Conservation (phyloP, 2,797 vertebrate species). For the Crax fasciolata region DNA sequence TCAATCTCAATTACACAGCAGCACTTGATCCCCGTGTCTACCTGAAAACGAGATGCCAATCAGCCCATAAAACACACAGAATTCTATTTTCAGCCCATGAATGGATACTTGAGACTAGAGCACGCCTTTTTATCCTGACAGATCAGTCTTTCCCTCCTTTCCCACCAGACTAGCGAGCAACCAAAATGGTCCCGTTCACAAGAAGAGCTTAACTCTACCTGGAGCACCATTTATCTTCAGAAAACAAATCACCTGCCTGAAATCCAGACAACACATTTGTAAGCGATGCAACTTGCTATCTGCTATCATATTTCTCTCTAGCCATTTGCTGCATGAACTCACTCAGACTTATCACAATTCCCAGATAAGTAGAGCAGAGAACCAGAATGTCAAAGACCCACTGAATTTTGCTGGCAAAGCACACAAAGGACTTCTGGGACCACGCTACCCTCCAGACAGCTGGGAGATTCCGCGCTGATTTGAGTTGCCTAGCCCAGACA, state of each 20-base stretch:
- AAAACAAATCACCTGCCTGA: not conserved
- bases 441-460: not conserved
- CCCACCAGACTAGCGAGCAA: not conserved
- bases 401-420: not conserved
- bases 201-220: not conserved
- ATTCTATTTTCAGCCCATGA: conserved; percentile 42
- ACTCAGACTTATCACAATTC: not conserved
- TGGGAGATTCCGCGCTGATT: not conserved
- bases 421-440: not conserved
- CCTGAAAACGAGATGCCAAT: conserved; percentile 36
- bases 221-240: not conserved
- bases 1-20: not conserved
- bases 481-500: not conserved
- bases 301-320: not conserved
- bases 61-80: conserved; percentile 17
- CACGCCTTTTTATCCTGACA: not conserved
- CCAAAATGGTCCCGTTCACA: not conserved
- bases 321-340: not conserved
- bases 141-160: not conserved
- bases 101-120: not conserved
- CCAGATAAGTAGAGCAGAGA: not conserved
- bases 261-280: not conserved
- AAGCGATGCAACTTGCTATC: not conserved
- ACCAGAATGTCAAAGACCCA: not conserved
- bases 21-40: not conserved